Conservation (phyloP, 2,888 invertebrate species). For the Lypha dubia region DNA sequence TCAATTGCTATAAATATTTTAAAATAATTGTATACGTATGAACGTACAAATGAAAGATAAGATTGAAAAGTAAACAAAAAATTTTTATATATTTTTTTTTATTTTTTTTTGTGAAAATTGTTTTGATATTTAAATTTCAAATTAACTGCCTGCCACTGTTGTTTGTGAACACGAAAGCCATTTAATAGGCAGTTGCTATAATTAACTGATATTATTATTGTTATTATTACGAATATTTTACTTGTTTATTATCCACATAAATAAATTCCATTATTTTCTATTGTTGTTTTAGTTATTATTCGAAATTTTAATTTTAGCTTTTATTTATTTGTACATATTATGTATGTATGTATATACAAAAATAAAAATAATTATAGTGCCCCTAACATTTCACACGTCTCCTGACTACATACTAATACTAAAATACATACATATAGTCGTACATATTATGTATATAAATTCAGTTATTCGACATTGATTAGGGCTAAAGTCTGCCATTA, state of each 20-base stretch:
- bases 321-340: too few species aligned
- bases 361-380: too few species aligned
- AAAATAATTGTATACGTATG: slow-evolving; percentile 1
- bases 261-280: background rate
- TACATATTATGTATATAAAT: too few species aligned
- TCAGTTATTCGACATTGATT: too few species aligned
- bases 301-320: background rate
- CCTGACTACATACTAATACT: background rate
- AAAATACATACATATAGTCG: too few species aligned
- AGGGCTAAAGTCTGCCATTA: too few species aligned
- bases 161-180: background rate
- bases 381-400: too few species aligned
- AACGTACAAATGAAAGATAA: too few species aligned
- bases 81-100: background rate
- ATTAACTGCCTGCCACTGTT: background rate
- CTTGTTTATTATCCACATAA: background rate
- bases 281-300: background rate
- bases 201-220: slow-evolving; percentile 1
- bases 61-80: background rate
- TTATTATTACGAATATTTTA: background rate
- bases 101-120: background rate
- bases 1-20: background rate
- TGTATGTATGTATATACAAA: too few species aligned
- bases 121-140: slow-evolving; percentile 1
- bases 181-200: background rate